Evolutionary conservation across 2,888 invertebrate species (phyloP), one percentile per base, ranked within the genome.

Genomic region (Tetramorium bicarinatum): DNA sequence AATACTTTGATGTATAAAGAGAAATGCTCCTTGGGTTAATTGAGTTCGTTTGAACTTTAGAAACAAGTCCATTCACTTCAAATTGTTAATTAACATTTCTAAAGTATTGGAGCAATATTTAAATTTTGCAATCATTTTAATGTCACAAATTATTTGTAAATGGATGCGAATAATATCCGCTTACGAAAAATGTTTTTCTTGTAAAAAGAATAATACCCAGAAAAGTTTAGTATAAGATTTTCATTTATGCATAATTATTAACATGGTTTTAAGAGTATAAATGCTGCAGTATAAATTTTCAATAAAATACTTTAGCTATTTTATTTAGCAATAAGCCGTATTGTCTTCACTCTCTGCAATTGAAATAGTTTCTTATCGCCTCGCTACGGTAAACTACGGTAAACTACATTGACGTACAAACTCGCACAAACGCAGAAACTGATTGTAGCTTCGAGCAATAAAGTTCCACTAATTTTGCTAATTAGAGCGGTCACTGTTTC

Each of bases 391-490:
- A 59, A 59, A 13, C 21, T 56, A 15, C 7, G 44, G 21, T 21
- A 59, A 59, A 13, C 21, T 56, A 13, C 25, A 41, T 52, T 21
- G 52, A 77, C n/a, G 47, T 71, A 56, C 25, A 66, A 66, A 66
- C 11, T 79, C 59, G 18, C 21, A 21, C 41, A 13, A 34, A 44
- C 34, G 29, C 13, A 52, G 25, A 34, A 79, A 25, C 15, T 41
- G 18, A 47, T 34, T 18, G 25, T 44, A 21, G 15, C 59, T 59
- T 18, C 21, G 56, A 59, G 79, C 72, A 44, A 79, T 56, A 13
- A n/a, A 79, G 79, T 66, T 77, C 54, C 52, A 71, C 52, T 72
- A 72, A 79, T 79, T 72, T 59, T 72, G 18, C 59, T 72, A 79
- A 72, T 79, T 79, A 49, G 21, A 38, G 13, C 47, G 34, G 59